Conservation (phyloP, 2,113 vertebrate species). For the Panthera tigris region DNA sequence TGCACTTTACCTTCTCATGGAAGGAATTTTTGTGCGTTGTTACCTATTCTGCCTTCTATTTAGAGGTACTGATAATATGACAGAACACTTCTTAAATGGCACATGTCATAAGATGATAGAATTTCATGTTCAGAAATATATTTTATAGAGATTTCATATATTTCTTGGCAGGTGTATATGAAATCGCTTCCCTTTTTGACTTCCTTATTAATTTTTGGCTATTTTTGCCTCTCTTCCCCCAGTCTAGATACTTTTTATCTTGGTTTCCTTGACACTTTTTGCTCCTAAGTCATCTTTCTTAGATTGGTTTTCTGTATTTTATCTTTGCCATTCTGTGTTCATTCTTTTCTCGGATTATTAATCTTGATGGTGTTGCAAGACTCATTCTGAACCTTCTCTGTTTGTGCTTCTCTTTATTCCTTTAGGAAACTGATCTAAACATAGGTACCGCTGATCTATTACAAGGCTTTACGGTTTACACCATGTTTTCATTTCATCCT, state of each 20-base stretch:
- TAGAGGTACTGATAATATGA: background rate
- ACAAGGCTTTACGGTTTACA: background rate
- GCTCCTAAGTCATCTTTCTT: background rate
- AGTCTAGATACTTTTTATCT: background rate
- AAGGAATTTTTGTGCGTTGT: background rate
- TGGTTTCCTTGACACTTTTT: constrained; percentile 31
- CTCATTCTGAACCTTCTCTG: background rate
- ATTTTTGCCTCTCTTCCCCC: background rate
- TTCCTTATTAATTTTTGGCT: background rate
- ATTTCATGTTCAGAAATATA: background rate
- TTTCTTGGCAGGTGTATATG: background rate
- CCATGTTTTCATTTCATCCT: background rate
- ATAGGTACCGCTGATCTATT: background rate
- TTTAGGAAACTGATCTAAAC: background rate
- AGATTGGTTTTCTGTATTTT: background rate
- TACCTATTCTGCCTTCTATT: background rate
- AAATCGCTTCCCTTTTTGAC: background rate
- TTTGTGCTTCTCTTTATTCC: background rate
- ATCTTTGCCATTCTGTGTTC: background rate
- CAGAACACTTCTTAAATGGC: background rate
- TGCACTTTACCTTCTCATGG: background rate
- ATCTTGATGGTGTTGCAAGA: background rate
- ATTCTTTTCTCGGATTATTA: background rate
- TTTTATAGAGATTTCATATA: background rate
- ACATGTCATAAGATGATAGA: background rate